These are phyloP conservation scores for Heliothis peltigera DNA, from an alignment of 2,888 invertebrate genomes.

Conservation along the genomic window DNA sequence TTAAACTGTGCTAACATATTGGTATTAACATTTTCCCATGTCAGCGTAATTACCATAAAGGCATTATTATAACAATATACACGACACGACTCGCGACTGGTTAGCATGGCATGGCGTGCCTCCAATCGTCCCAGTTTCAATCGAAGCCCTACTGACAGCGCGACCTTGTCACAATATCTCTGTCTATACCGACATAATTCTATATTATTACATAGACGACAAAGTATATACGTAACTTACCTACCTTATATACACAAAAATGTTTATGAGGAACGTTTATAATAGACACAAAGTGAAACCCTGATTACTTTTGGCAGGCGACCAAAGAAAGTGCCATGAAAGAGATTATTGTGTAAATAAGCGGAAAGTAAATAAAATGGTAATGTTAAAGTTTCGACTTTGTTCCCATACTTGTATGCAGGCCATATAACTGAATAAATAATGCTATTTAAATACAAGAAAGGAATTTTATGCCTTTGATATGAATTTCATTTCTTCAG, in stretches of 20 bases:
- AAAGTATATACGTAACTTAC: not conserved
- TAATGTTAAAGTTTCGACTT: conserved; percentile 18
- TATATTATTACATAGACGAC: conserved; percentile 1
- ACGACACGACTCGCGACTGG: conserved; percentile 32
- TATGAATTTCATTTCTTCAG: too few relatives aligned
- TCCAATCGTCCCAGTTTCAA: conserved; percentile 65
- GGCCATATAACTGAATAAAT: conserved; percentile 3
- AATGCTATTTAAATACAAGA: not conserved
- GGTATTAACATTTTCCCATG: conserved; percentile 38
- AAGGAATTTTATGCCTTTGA: not conserved
- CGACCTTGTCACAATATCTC: conserved; percentile 66
- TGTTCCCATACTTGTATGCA: not conserved
- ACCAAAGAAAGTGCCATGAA: conserved; percentile 57
- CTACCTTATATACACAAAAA: conserved; percentile 18
- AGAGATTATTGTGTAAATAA: conserved; percentile 47
- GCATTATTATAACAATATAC: conserved; percentile 43
- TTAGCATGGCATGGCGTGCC: conserved; percentile 49
- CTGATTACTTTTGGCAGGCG: conserved; percentile 60
- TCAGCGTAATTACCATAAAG: conserved; percentile 50
- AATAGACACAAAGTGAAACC: conserved; percentile 49
- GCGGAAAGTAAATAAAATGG: conserved; percentile 43
- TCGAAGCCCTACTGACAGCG: conserved; percentile 69
- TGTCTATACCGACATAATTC: conserved; percentile 25
- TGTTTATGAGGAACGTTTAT: conserved; percentile 46
- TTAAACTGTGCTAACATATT: too few relatives aligned